Conservation (phyloP, 2,113 vertebrate genomes). For the Microcebus lehilahytsara region DNA sequence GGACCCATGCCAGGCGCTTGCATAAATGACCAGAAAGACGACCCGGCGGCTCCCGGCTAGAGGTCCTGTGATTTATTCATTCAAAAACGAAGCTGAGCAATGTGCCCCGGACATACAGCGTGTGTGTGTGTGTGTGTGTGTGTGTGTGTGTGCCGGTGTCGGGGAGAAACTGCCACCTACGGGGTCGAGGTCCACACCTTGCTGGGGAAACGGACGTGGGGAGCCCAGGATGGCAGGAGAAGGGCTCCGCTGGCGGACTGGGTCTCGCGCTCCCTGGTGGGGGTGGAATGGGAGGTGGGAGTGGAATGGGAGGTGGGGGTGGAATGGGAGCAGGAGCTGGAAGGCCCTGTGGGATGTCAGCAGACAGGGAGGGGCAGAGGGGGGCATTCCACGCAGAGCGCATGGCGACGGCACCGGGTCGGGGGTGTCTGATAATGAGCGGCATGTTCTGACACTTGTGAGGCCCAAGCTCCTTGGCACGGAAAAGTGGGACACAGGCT, state of each 20-base stretch:
- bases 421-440: rapidly evolving
- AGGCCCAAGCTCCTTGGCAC: not conserved
- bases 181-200: too few species aligned
- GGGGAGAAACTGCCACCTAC: not conserved
- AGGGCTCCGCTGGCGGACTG: rapidly evolving
- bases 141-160: rapidly evolving
- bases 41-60: not conserved
- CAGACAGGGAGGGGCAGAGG: not conserved
- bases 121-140: not conserved
- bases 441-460: not conserved
- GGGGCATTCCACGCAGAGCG: rapidly evolving
- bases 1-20: not conserved
- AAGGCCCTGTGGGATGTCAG: not conserved
- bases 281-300: too few species aligned
- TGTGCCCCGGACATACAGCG: rapidly evolving
- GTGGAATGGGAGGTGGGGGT: too few species aligned
- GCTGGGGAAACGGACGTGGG: not conserved
- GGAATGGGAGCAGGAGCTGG: rapidly evolving
- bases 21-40: not conserved
- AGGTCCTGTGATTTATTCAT: not conserved
- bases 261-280: not conserved
- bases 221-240: rapidly evolving
- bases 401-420: not conserved
- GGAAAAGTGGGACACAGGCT: too few species aligned
- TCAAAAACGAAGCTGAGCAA: not conserved